phyloP scores from a whole-genome alignment of 2,113 vertebrate genomes.

The Urocolius indicus region DNA sequence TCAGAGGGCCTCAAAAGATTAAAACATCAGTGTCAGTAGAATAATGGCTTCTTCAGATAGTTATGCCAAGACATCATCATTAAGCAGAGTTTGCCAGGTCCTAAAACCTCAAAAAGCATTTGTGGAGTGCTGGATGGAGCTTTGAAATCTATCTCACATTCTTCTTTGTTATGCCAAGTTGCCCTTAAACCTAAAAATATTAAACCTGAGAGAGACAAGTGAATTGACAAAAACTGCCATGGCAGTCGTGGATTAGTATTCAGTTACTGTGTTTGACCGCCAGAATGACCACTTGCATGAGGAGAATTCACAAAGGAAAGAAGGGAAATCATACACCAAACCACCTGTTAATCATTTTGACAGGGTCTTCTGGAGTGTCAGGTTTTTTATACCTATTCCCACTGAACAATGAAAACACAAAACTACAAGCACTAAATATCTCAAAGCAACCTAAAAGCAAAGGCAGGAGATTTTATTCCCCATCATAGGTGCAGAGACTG shows the following conservation, averaged over 20 bases:
- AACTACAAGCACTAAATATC: neutral
- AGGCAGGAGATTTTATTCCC: neutral
- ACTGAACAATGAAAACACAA: neutral
- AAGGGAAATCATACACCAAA: neutral
- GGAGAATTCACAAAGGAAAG: neutral
- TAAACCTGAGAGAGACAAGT: neutral
- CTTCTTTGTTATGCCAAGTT: slow-evolving; percentile 6
- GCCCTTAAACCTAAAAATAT: neutral
- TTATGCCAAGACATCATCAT: slow-evolving; percentile 18
- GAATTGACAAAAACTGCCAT: neutral
- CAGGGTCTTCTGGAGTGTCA: neutral
- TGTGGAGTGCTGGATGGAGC: neutral
- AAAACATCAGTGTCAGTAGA: slow-evolving; percentile 10
- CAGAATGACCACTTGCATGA: neutral
- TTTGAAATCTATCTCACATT: slow-evolving; percentile 17
- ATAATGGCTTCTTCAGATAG: slow-evolving; percentile 18
- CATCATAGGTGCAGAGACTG: neutral
- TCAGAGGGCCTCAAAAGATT: slow-evolving; percentile 53
- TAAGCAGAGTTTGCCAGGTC: slow-evolving; percentile 3
- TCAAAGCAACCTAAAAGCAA: neutral
- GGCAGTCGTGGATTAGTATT: neutral
- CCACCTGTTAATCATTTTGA: neutral
- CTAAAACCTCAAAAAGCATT: slow-evolving; percentile 40
- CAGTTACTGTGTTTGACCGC: neutral
- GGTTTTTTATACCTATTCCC: neutral